phyloP scores from a whole-genome alignment of 2,113 vertebrate species.

The Chelonoidis abingdonii region DNA sequence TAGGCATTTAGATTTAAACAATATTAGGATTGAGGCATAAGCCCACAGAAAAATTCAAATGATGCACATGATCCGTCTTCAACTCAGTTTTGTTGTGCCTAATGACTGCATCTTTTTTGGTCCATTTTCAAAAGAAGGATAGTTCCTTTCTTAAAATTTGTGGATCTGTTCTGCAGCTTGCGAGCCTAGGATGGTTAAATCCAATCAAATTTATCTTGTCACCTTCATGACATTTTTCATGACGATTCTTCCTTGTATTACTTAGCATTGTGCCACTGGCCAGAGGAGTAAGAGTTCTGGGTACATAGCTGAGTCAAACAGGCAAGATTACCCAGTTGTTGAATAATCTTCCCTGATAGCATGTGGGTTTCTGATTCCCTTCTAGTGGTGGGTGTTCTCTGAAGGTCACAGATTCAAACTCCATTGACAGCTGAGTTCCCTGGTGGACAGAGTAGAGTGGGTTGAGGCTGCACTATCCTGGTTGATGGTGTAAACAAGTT shows the following conservation, averaged over 20 bases:
- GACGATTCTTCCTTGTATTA: background rate
- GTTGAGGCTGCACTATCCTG: background rate
- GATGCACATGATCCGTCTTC: background rate
- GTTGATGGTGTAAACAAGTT: background rate
- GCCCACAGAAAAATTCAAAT: background rate
- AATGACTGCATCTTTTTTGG: background rate
- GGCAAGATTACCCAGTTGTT: background rate
- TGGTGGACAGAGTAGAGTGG: background rate
- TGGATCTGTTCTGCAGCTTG: background rate
- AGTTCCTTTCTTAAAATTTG: background rate
- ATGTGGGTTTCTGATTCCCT: background rate
- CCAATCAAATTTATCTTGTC: background rate
- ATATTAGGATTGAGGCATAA: background rate
- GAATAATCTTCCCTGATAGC: background rate
- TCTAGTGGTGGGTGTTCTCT: background rate
- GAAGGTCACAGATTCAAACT: background rate
- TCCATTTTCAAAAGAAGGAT: background rate
- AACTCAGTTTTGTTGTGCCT: background rate
- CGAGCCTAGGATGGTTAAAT: background rate
- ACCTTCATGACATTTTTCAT: background rate
- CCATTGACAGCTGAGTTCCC: background rate
- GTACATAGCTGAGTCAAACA: background rate
- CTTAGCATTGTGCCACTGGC: rapidly evolving
- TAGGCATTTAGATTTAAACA: background rate
- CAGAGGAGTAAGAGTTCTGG: background rate